Base-by-base conservation (phyloP, 1,140 invertebrate genomes). In the Drosophila repleta region DNA sequence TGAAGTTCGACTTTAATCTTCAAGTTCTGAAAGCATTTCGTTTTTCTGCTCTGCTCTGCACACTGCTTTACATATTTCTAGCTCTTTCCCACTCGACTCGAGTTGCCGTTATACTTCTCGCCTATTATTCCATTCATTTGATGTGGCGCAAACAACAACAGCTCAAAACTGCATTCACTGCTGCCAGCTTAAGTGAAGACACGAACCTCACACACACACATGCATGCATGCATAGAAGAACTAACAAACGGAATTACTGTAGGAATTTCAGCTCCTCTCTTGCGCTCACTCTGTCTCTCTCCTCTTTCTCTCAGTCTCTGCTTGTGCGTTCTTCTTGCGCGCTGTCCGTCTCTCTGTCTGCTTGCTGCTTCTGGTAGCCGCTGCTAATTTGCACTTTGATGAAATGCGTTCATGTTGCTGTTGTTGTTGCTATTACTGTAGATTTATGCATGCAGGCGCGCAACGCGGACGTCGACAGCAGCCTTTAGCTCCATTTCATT, bases 381-480 rank as follows among this genome's bases (percentile, higher is more conserved):
- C 52, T 65, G 78, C 77, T 87, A 87, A 87, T 87, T 87, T 85
- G 82, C 82, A 85, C 83, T 88, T 88, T 83, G 83, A 88, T 83
- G 72, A 88, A 88, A 85, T 85, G 82, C 83, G 75, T 87, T 82
- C 66, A 71, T 65, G 18, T 51, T 72, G 62, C 49, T 55, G 49
- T 48, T 55, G 69, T 41, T 57, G 53, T 46, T 78, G 63, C 57
- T 76, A 87, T 85, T 79, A 74, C 75, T 85, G 75, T 85, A 82
- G 75, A 90, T 85, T 90, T 90, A 90, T 90, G 81, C 81, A 90
- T 76, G 81, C 78, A 79, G 74, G 84, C 84, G 75, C 71, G 57
- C 72, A 60, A 51, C 13, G 43, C 46, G 26, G 21, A 43, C 51
- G 58, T 10, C 74, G 64, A 58, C 70, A 29, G 49, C 75, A 41